These are phyloP conservation scores for Rhyacichthys aspro DNA, from an alignment of 2,797 vertebrate genomes.

Conservation along the genomic window DNA sequence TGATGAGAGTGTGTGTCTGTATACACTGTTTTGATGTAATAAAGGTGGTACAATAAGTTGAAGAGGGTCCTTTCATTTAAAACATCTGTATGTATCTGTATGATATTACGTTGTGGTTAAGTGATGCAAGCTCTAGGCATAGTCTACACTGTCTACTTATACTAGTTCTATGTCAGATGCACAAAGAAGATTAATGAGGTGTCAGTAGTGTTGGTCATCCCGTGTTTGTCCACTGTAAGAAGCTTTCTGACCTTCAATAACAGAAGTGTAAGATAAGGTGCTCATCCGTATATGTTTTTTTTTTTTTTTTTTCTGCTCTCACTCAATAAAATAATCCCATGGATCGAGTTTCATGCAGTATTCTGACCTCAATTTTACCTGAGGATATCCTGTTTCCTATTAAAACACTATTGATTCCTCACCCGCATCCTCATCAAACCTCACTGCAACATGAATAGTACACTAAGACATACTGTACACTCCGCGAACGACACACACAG, in stretches of 20 bases:
- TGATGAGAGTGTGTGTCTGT: too few relatives aligned
- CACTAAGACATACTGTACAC: constrained; percentile 35
- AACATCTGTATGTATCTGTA: background rate
- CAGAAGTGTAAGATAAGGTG: constrained; percentile 38
- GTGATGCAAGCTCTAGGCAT: background rate
- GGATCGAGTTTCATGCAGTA: constrained; percentile 53
- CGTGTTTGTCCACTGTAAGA: constrained; percentile 68
- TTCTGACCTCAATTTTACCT: constrained; percentile 58
- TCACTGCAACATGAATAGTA: constrained; percentile 50
- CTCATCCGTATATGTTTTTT: constrained; percentile 38
- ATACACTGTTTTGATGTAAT: background rate
- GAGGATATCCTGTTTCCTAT: constrained; percentile 61
- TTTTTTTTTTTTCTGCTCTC: constrained; percentile 23
- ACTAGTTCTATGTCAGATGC: constrained; percentile 24
- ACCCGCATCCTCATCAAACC: constrained; percentile 42
- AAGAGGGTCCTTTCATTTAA: background rate
- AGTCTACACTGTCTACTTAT: constrained; percentile 13
- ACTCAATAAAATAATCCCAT: constrained; percentile 29
- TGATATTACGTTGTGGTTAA: background rate
- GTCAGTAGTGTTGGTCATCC: constrained; percentile 27
- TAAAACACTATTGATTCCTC: constrained; percentile 67
- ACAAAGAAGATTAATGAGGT: constrained; percentile 60
- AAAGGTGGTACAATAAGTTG: background rate
- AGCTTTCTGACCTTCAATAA: constrained; percentile 73
- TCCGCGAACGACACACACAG: constrained; percentile 26